A percentile compares a stretch with the other conserved stretches of the same genome.
These are phyloP conservation scores for Drosophila erecta DNA, from an alignment of 1,140 invertebrate species.

Conservation along the genomic window DNA sequence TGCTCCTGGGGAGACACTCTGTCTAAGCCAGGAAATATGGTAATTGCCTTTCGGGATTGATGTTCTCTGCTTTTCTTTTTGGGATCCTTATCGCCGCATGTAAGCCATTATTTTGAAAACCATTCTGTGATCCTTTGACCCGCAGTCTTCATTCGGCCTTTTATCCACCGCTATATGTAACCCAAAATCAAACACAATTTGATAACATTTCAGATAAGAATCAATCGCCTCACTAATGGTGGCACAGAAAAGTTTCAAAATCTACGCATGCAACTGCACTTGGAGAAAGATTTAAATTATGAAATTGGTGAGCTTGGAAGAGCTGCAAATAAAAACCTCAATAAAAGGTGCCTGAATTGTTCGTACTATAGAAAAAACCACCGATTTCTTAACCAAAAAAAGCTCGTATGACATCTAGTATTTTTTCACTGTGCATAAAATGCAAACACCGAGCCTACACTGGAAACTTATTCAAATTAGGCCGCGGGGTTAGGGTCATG, in stretches of 20 bases:
- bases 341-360: no score
- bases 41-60: constrained; percentile 53
- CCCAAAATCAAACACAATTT: constrained; percentile 61
- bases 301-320: no score
- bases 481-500: constrained; percentile 58
- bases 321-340: no score
- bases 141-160: constrained; percentile 62
- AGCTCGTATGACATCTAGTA: no score
- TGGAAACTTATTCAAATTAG: constrained; percentile 77
- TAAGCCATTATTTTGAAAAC: constrained; percentile 67
- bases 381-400: no score
- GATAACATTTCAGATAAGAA: constrained; percentile 78
- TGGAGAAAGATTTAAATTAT: background rate
- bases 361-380: no score
- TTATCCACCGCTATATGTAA: constrained; percentile 54
- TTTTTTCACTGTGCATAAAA: background rate
- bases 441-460: constrained; percentile 28
- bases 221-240: constrained; percentile 63
- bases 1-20: constrained; percentile 68
- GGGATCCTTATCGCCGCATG: constrained; percentile 65
- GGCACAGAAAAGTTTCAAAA: constrained; percentile 20
- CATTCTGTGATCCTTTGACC: constrained; percentile 69
- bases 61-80: constrained; percentile 14
- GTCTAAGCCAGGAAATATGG: constrained; percentile 75
- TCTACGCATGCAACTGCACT: constrained; percentile 11